Evolutionary conservation across 2,888 invertebrate species (phyloP), one percentile per base, ranked within the genome.

Genomic region (Cecidostiba fungosa): DNA sequence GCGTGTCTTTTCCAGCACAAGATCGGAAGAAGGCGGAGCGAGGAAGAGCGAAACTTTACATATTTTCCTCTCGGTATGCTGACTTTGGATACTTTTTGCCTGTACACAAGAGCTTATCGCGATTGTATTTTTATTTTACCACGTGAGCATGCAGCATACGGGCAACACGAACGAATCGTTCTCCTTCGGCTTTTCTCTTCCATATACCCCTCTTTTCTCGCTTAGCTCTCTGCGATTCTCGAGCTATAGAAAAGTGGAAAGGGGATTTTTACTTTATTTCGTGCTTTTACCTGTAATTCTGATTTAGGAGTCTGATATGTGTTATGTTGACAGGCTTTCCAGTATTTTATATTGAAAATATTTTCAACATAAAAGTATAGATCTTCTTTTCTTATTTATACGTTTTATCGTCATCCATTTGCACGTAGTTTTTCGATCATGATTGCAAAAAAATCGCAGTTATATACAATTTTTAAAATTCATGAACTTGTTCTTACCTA

Each of bases 71-170:
- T 54, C 54, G n/a, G 66, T 23, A 32, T 66, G 66, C 77, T 77
- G 62, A 66, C 82, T 76, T 82, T 82, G 29, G 73, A 43, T 59
- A 78, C 66, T 72, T 72, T 43, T 72, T 69, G 47, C 80, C 36
- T 39, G 47, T 23, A 36, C 14, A n/a, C 50, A 36, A 69, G 50
- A 19, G 77, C 77, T 82, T 82, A 82, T 77, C 69, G 66, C 79
- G 78, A 82, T 84, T 87, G 72, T 85, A 85, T 84, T 87, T 81
- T 84, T 80, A 76, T 85, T 74, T 73, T 23, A 23, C 69, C 70
- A 83, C 85, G 85, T 86, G 76, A 81, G 82, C 83, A 36, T 77
- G 72, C 54, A 69, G 74, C 26, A 66, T 66, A 66, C 66, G 29
- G 50, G 72, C 82, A 79, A 69, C 84, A 36, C 82, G 82, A 39